A percentile compares a stretch with the other conserved stretches of the same genome.
These are phyloP conservation scores for Craterocephalus amniculus DNA, from an alignment of 2,797 vertebrate genomes.

Conservation along the genomic window DNA sequence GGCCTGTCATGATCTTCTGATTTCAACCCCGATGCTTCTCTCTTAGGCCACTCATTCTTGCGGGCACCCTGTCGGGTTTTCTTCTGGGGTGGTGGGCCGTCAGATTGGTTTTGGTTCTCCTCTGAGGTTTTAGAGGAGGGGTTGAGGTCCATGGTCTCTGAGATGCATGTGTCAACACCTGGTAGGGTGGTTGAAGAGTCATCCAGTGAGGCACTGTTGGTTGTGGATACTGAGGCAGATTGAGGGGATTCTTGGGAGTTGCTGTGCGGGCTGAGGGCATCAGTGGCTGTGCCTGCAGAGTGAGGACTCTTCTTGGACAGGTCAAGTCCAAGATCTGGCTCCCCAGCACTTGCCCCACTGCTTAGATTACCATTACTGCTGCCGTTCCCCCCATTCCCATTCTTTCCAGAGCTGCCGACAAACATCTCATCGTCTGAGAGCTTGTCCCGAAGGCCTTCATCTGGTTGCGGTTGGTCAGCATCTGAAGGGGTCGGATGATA, in stretches of 20 bases:
- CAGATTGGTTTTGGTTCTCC: constrained; percentile 70
- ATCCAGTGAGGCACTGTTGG: constrained; percentile 94
- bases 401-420: constrained; percentile 84
- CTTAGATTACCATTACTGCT: constrained; percentile 85
- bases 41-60: constrained; percentile 93
- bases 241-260: constrained; percentile 90
- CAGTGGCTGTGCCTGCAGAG: constrained; percentile 84
- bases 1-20: constrained; percentile 82
- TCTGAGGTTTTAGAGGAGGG: constrained; percentile 74
- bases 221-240: constrained; percentile 90
- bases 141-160: constrained; percentile 88
- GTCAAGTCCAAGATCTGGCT: constrained; percentile 91
- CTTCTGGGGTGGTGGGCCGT: constrained; percentile 85
- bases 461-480: constrained; percentile 77
- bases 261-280: constrained; percentile 89
- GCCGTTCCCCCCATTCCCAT: constrained; percentile 75
- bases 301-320: constrained; percentile 94
- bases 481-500: constrained; percentile 80
- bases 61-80: constrained; percentile 87
- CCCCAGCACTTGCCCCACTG: constrained; percentile 81
- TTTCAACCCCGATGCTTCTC: constrained; percentile 80
- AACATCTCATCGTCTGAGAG: constrained; percentile 92
- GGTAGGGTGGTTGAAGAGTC: constrained; percentile 83
- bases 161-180: constrained; percentile 78
- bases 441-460: constrained; percentile 85